Conservation (phyloP, 2,888 invertebrate genomes). For the Stenodera caucasica region DNA sequence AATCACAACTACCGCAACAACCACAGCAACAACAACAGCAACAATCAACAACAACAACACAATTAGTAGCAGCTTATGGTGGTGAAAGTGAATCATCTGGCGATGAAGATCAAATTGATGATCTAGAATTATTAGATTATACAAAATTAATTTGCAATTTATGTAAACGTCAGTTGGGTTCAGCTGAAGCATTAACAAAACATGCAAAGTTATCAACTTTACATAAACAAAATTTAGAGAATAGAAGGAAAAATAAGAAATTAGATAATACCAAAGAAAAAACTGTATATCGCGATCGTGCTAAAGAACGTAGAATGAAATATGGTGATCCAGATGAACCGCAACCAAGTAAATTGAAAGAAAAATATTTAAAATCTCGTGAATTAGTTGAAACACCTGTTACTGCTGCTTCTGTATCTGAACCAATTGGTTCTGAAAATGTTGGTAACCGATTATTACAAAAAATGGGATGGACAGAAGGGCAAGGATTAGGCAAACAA, state of each 20-base stretch:
- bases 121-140: slow-evolving; percentile 83
- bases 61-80: slow-evolving; percentile 76
- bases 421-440: slow-evolving; percentile 81
- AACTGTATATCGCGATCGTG: slow-evolving; percentile 85
- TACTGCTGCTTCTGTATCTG: slow-evolving; percentile 62
- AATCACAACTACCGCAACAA: slow-evolving; percentile 32
- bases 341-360: slow-evolving; percentile 71
- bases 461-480: slow-evolving; percentile 99
- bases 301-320: slow-evolving; percentile 92
- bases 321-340: slow-evolving; percentile 87
- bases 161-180: slow-evolving; percentile 93
- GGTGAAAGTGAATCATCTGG: slow-evolving; percentile 68
- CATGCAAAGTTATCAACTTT: slow-evolving; percentile 93
- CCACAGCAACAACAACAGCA: slow-evolving; percentile 57
- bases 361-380: slow-evolving; percentile 67
- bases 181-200: slow-evolving; percentile 82
- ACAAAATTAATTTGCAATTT: slow-evolving; percentile 88
- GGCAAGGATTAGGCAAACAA: slow-evolving; percentile 90
- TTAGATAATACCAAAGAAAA: slow-evolving; percentile 43
- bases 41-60: slow-evolving; percentile 42
- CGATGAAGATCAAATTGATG: slow-evolving; percentile 63
- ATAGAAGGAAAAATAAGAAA: slow-evolving; percentile 43
- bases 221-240: slow-evolving; percentile 85
- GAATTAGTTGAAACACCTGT: slow-evolving; percentile 56
- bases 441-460: slow-evolving; percentile 94